Conservation (phyloP, 2,113 vertebrate genomes). For the Ictalurus punctatus region DNA sequence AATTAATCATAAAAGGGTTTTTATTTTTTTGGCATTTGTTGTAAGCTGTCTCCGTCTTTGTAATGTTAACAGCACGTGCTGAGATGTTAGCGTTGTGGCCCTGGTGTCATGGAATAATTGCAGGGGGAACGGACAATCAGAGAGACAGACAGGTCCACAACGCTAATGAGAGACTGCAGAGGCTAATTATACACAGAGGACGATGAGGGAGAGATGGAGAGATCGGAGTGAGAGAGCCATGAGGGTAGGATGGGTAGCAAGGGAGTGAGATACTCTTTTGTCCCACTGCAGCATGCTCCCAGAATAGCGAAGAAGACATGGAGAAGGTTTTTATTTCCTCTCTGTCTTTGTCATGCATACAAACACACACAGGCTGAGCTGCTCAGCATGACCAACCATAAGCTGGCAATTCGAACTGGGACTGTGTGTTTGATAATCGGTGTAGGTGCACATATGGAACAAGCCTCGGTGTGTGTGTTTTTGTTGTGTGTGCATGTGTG, state of each 20-base stretch:
- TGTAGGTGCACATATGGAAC: slow-evolving; percentile 38
- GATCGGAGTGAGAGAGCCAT: slow-evolving; percentile 20
- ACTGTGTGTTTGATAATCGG: slow-evolving; percentile 42
- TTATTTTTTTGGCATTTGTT: not conserved
- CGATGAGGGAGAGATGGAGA: slow-evolving; percentile 45
- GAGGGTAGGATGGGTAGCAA: slow-evolving; percentile 38
- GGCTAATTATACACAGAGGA: slow-evolving; percentile 56
- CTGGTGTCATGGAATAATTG: slow-evolving; percentile 55
- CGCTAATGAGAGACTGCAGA: slow-evolving; percentile 57
- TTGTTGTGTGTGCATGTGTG: slow-evolving; percentile 8
- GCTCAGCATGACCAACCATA: slow-evolving; percentile 23
- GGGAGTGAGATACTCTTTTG: slow-evolving; percentile 53
- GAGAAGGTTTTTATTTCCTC: slow-evolving; percentile 46
- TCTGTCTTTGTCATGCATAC: slow-evolving; percentile 1
- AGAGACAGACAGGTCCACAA: slow-evolving; percentile 54
- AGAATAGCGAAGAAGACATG: slow-evolving; percentile 53
- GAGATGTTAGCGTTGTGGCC: slow-evolving; percentile 50
- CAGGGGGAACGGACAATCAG: slow-evolving; percentile 51
- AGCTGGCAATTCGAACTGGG: slow-evolving; percentile 29
- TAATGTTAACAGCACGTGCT: slow-evolving; percentile 37
- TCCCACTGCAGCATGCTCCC: slow-evolving; percentile 57
- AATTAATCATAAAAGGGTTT: not conserved
- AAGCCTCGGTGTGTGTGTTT: not conserved
- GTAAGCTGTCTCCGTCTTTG: not conserved
- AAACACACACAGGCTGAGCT: slow-evolving; percentile 37